Base-by-base conservation (phyloP, 2,888 invertebrate genomes). In the Andrena bicolor region DNA sequence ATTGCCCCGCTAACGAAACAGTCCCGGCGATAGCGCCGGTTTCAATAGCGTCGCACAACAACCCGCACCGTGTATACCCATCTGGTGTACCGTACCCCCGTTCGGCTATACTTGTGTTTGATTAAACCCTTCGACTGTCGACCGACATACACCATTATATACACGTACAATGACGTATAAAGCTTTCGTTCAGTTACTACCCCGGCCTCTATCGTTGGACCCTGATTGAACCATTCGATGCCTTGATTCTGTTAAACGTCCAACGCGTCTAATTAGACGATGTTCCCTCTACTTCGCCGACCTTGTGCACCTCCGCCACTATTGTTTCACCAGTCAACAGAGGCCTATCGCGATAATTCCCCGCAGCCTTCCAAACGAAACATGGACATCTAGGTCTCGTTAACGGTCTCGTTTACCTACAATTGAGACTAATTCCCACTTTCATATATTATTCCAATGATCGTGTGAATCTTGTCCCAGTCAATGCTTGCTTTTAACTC, bases 1-100 rank as follows among this genome's bases (percentile, higher is more conserved):
- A 91, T 91, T 90, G 89, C 84, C 79, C 80, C 80, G 85, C 86
- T 90, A 89, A 89, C 91, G 87, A 90, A 90, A 90, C 88, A 88
- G 86, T 79, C 81, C 81, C 74, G 71, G 76, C 83, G 83, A 89
- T 86, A 82, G 80, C 74, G 71, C 60, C 77, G 65, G 84, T 84
- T 87, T 89, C 85, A 87, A 90, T 89, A 84, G 87, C 81, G 76
- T 75, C 81, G 63, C 77, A 60, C 76, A 75, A 78, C 84, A 81
- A 73, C 80, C 80, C 81, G 76, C 87, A 75, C 79, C 69, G 65
- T 69, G 71, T 77, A 80, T 65, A 83, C 76, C 84, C 82, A 81
- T 84, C 72, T 68, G 77, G 70, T 69, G 63, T 72, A 69, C 78
- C 73, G 49, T 74, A 20, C 60, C 66, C 51, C 26, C 66, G 56